phyloP scores from a whole-genome alignment of 2,797 vertebrate genomes.

The Pristis pectinata region DNA sequence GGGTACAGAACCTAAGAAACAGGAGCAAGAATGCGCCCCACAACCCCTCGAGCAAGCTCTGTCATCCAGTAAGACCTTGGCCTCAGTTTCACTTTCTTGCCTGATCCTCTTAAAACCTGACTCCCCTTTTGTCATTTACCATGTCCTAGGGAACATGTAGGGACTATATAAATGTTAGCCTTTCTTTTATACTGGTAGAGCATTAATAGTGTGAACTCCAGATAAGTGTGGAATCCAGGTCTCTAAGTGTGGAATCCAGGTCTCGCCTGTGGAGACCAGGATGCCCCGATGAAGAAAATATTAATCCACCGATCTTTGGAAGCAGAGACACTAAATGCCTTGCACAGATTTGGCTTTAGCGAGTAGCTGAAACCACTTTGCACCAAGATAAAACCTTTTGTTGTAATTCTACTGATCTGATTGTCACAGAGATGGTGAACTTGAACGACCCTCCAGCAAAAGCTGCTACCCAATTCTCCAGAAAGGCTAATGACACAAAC shows the following conservation, averaged over 20 bases:
- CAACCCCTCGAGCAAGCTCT: too few relatives aligned
- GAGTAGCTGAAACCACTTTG: background rate
- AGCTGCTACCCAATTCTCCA: background rate
- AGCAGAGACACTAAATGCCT: background rate
- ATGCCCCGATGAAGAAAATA: background rate
- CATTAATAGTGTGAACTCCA: background rate
- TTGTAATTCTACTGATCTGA: background rate
- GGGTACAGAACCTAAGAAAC: too few relatives aligned
- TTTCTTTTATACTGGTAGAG: background rate
- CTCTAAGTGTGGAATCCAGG: background rate
- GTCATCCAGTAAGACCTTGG: too few relatives aligned
- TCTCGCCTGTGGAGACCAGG: background rate
- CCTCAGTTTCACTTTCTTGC: too few relatives aligned
- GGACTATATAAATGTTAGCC: background rate
- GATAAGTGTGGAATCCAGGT: background rate
- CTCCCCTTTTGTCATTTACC: too few relatives aligned
- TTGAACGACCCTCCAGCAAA: background rate
- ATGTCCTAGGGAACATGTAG: background rate
- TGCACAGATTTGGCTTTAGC: background rate
- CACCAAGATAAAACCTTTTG: background rate
- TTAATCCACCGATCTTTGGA: background rate
- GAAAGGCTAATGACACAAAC: background rate
- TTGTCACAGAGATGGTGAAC: background rate
- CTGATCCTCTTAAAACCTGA: too few relatives aligned
- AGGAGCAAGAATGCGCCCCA: too few relatives aligned